Evolutionary conservation across 1,140 invertebrate genomes (phyloP).

Genomic region (Drosophila chauvacae): DNA sequence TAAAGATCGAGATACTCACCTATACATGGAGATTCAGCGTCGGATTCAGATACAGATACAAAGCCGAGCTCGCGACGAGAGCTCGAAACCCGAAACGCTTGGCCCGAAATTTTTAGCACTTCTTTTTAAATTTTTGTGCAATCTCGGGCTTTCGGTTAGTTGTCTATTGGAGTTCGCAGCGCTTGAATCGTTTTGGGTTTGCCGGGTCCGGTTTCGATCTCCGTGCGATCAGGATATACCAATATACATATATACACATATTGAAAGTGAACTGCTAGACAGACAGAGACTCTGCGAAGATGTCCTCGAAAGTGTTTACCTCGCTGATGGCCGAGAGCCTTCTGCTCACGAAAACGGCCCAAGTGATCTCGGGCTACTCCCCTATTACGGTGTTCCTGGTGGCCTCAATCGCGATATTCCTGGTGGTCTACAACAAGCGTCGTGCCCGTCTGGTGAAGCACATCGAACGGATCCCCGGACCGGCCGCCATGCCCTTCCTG

Average conservation of each 20-base stretch:
- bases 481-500: conserved; percentile 86
- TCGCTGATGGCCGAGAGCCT: conserved; percentile 79
- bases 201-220: conserved; percentile 40
- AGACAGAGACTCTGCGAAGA: conserved; percentile 24
- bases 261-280: conserved; percentile 23
- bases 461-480: conserved; percentile 86
- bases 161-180: conserved; percentile 78
- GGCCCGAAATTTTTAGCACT: conserved; percentile 79
- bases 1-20: conserved; percentile 45
- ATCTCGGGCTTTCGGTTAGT: conserved; percentile 80
- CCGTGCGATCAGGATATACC: conserved; percentile 30
- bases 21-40: conserved; percentile 31
- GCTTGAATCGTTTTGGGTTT: conserved; percentile 48
- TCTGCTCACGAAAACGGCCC: conserved; percentile 66
- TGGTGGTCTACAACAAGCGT: conserved; percentile 84
- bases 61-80: conserved; percentile 60
- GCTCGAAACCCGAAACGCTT: conserved; percentile 62
- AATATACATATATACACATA: background rate
- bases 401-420: conserved; percentile 60
- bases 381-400: conserved; percentile 73
- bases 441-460: conserved; percentile 83
- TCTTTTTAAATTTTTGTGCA: conserved; percentile 85
- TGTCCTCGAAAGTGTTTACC: conserved; percentile 77
- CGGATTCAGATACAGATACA: conserved; percentile 32
- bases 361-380: conserved; percentile 76